Conservation (phyloP, 2,888 invertebrate species). For the Drosophila histrio region DNA sequence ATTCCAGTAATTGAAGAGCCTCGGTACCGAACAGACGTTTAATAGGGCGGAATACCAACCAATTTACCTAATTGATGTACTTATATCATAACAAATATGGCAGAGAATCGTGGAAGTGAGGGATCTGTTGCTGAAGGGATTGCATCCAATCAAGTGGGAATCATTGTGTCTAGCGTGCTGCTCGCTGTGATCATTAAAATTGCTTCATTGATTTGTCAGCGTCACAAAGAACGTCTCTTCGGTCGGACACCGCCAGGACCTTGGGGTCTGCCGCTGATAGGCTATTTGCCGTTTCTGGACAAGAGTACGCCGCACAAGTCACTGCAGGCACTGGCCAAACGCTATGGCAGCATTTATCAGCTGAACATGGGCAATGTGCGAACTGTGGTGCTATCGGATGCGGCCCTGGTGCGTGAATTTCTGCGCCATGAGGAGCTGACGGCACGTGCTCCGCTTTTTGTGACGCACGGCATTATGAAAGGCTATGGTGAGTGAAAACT, state of each 20-base stretch:
- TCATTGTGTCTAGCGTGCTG: constrained; percentile 28
- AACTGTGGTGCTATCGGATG: constrained; percentile 91
- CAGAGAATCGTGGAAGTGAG: constrained; percentile 11
- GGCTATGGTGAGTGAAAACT: constrained; percentile 90
- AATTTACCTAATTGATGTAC: constrained; percentile 1
- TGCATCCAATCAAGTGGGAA: neutral
- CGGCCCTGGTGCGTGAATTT: constrained; percentile 89
- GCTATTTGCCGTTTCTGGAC: constrained; percentile 91
- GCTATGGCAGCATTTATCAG: constrained; percentile 90
- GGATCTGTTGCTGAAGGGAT: neutral
- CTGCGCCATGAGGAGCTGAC: constrained; percentile 89
- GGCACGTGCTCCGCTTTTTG: constrained; percentile 90
- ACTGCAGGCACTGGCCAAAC: constrained; percentile 87
- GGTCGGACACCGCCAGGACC: constrained; percentile 89
- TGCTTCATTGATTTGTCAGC: constrained; percentile 55
- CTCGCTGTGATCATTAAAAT: constrained; percentile 27
- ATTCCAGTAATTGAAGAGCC: constrained; percentile 65
- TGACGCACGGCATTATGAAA: constrained; percentile 94
- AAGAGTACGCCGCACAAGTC: constrained; percentile 89
- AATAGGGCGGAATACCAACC: neutral
- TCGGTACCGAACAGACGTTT: constrained; percentile 61
- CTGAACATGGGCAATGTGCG: constrained; percentile 90
- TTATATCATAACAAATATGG: neutral
- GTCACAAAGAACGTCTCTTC: constrained; percentile 50
- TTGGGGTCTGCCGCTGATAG: constrained; percentile 89